These are phyloP conservation scores for Anabas testudineus DNA, from an alignment of 2,797 vertebrate species.

Conservation along the genomic window DNA sequence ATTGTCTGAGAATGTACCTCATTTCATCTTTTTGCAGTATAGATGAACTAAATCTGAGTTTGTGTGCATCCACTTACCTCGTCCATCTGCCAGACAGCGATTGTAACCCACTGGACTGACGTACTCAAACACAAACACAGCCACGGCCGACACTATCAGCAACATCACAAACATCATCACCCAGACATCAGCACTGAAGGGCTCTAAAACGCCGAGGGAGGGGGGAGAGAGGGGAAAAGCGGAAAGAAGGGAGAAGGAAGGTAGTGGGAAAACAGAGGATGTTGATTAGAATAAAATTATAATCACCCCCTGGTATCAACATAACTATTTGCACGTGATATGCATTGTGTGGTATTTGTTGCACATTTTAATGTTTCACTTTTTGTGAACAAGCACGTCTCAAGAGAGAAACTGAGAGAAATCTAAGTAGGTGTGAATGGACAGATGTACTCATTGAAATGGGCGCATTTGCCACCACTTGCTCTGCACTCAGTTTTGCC, in stretches of 20 bases:
- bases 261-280: slow-evolving; percentile 31
- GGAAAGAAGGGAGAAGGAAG: slow-evolving; percentile 13
- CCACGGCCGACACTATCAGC: slow-evolving; percentile 95
- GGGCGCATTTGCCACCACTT: slow-evolving; percentile 27
- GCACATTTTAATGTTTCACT: slow-evolving; percentile 25
- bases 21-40: slow-evolving; percentile 36
- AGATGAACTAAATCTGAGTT: slow-evolving; percentile 8
- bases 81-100: slow-evolving; percentile 97
- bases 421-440: slow-evolving; percentile 40
- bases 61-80: slow-evolving; percentile 87
- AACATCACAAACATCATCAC: slow-evolving; percentile 99
- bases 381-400: slow-evolving; percentile 25
- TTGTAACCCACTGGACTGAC: slow-evolving; percentile 99
- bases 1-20: slow-evolving; percentile 28
- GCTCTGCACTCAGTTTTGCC: slow-evolving; percentile 18
- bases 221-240: background rate
- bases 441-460: slow-evolving; percentile 39
- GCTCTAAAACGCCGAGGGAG: slow-evolving; percentile 84
- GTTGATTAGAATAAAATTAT: slow-evolving; percentile 46
- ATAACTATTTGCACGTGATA: slow-evolving; percentile 29
- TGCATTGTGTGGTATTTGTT: slow-evolving; percentile 8
- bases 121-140: slow-evolving; percentile 98
- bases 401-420: slow-evolving; percentile 22
- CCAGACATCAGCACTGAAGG: slow-evolving; percentile 99
- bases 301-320: slow-evolving; percentile 30